Evolutionary conservation across 2,797 vertebrate species (phyloP).

Genomic region (Hippocampus kuda): DNA sequence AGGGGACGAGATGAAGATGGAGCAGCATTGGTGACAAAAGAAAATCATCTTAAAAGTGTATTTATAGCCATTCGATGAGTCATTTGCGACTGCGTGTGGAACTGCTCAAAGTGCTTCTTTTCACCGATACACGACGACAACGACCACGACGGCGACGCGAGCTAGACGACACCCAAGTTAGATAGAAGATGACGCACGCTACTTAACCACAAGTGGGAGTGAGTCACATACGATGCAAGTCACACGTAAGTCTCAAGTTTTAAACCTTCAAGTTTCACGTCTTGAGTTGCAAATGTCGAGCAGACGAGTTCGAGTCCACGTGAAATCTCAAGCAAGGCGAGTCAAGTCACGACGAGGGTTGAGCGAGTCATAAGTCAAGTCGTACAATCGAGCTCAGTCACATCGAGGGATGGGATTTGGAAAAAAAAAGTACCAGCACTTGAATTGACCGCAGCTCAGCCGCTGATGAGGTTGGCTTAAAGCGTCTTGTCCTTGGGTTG

Average conservation of each 20-base stretch:
- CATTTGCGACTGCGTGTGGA: slow-evolving; percentile 41
- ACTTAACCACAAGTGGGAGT: slow-evolving; percentile 46
- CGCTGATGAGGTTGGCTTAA: too few species aligned
- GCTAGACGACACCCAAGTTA: slow-evolving; percentile 41
- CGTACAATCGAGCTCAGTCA: not conserved
- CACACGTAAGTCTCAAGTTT: slow-evolving; percentile 24
- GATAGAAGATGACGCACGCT: slow-evolving; percentile 45
- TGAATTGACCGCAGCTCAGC: too few species aligned
- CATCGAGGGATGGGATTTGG: not conserved
- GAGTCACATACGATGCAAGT: slow-evolving; percentile 42
- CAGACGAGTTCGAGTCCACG: not conserved
- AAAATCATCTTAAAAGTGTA: not conserved
- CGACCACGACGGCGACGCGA: not conserved
- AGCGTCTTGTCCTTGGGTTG: too few species aligned
- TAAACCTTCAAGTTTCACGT: too few species aligned
- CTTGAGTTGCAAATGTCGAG: not conserved
- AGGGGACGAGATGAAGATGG: not conserved
- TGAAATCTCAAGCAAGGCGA: too few species aligned
- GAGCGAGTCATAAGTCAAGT: not conserved
- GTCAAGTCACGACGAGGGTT: too few species aligned
- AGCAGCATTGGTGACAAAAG: not conserved
- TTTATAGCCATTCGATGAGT: slow-evolving; percentile 41
- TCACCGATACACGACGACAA: not conserved
- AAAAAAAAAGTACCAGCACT: too few species aligned
- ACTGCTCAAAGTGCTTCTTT: slow-evolving; percentile 38